A percentile compares a stretch with the other conserved stretches of the same genome.
phyloP scores from a whole-genome alignment of 2,113 vertebrate genomes.

The Pomatostomus ruficeps region DNA sequence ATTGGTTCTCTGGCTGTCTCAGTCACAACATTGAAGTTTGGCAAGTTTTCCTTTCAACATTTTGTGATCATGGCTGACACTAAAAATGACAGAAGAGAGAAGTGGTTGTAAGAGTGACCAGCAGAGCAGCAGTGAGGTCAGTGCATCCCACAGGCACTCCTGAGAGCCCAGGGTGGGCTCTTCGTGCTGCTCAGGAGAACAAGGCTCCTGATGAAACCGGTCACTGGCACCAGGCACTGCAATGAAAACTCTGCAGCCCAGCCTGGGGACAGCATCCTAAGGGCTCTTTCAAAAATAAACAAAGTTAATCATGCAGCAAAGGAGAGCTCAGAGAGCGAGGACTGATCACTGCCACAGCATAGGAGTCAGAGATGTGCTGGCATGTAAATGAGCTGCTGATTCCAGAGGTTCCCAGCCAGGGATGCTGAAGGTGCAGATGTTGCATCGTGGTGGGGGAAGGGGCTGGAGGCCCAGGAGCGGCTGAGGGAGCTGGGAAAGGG shows the following conservation, averaged over 20 bases:
- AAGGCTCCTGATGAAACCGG: neutral
- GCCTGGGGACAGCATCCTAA: neutral
- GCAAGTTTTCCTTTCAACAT: neutral
- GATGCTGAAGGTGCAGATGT: neutral
- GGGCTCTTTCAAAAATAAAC: neutral
- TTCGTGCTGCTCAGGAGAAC: neutral
- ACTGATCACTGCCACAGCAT: neutral
- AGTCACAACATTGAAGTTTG: neutral
- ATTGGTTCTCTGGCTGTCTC: neutral
- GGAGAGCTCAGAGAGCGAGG: neutral
- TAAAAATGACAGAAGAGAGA: neutral
- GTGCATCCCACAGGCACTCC: neutral
- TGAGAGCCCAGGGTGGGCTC: neutral
- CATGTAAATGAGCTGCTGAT: neutral
- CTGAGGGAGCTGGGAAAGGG: neutral
- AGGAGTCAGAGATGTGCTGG: neutral
- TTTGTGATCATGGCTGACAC: neutral
- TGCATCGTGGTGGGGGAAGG: neutral
- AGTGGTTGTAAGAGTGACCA: neutral
- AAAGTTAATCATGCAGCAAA: neutral
- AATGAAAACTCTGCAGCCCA: neutral
- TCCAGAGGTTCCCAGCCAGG: neutral
- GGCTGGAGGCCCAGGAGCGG: fast-evolving
- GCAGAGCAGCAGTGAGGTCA: neutral
- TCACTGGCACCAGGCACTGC: neutral